Conservation (phyloP, 2,113 vertebrate species). For the Urocolius indicus region DNA sequence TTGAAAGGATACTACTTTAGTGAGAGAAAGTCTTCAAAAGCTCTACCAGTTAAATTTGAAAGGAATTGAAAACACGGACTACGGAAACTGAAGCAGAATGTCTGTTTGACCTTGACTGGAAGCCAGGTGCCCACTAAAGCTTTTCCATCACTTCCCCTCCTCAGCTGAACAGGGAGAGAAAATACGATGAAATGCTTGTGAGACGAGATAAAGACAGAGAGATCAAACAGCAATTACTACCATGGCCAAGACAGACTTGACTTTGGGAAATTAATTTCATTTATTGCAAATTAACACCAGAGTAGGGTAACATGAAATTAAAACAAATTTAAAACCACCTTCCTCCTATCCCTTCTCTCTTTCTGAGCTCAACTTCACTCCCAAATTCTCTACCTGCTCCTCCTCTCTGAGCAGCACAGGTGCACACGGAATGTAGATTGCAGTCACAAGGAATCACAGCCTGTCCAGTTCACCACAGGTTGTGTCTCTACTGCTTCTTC, state of each 20-base stretch:
- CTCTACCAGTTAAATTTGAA: neutral
- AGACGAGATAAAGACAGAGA: neutral
- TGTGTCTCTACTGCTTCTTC: neutral
- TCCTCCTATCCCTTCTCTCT: neutral
- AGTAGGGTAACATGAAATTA: neutral
- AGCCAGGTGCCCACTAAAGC: neutral
- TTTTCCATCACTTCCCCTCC: neutral
- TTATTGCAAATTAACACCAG: neutral
- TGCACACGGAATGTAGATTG: neutral
- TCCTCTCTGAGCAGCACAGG: fast-evolving
- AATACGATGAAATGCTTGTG: fast-evolving
- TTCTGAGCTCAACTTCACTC: neutral
- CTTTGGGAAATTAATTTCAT: neutral
- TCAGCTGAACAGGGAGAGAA: neutral
- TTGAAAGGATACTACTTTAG: neutral
- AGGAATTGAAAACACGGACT: neutral
- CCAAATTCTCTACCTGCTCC: neutral
- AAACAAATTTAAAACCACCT: neutral
- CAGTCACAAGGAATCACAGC: neutral
- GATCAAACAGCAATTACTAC: neutral
- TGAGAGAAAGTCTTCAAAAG: neutral
- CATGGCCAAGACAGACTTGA: neutral
- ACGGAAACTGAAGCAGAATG: neutral
- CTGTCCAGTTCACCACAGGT: neutral
- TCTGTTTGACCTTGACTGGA: neutral